phyloP scores from a whole-genome alignment of 2,797 vertebrate species.

The Triplophysa bombifrons region DNA sequence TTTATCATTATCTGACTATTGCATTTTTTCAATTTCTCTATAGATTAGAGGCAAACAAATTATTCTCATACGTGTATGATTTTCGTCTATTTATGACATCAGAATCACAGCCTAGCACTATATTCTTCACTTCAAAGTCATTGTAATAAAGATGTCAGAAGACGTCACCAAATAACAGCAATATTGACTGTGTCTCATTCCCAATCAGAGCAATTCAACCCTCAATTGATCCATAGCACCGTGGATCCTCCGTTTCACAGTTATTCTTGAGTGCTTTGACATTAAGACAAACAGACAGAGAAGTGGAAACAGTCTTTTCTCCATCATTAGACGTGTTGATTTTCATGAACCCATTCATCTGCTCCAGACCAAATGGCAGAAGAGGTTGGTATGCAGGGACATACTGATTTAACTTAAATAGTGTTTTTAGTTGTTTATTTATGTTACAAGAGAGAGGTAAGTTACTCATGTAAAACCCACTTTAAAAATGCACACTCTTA shows the following conservation, averaged over 20 bases:
- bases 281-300: constrained; percentile 21
- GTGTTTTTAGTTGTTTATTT: too few species aligned
- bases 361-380: neutral
- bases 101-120: neutral
- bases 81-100: neutral
- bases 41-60: too few species aligned
- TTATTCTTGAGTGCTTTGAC: neutral
- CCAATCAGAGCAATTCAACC: neutral
- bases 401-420: neutral
- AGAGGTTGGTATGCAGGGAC: neutral
- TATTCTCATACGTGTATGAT: neutral
- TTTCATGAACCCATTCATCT: neutral
- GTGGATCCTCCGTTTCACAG: neutral
- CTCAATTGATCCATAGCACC: constrained; percentile 11
- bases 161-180: neutral
- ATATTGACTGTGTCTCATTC: neutral
- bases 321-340: constrained; percentile 31
- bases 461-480: neutral
- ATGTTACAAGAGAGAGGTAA: neutral
- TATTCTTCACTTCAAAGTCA: neutral
- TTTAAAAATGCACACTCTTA: too few species aligned
- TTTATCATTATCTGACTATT: too few species aligned
- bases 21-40: too few species aligned
- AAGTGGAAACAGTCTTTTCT: constrained; percentile 2
- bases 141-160: neutral